Conservation (phyloP, 2,888 invertebrate species). For the Eupithecia dodoneata region DNA sequence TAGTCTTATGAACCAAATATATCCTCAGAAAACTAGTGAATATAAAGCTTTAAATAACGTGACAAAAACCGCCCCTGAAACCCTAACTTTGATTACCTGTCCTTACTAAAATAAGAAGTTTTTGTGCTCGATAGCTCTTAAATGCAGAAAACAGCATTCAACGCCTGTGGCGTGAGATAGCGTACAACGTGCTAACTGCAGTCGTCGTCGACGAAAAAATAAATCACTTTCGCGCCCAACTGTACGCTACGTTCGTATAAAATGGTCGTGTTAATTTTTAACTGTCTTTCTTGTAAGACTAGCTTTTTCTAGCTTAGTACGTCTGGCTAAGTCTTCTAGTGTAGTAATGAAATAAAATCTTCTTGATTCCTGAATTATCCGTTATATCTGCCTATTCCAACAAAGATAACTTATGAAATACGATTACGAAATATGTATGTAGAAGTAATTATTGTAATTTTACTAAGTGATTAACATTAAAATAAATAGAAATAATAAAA, state of each 20-base stretch:
- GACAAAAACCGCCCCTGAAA: neutral
- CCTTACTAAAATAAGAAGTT: neutral
- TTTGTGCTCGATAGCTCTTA: conserved; percentile 12
- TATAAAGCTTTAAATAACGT: no score
- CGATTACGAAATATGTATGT: no score
- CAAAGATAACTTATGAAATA: no score
- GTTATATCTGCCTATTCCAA: no score
- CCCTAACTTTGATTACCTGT: neutral
- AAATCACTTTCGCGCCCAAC: conserved; percentile 56
- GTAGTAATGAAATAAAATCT: no score
- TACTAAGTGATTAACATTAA: no score
- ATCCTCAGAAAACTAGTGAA: neutral
- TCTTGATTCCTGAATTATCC: no score
- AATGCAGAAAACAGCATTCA: conserved; percentile 9
- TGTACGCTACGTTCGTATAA: conserved; percentile 59
- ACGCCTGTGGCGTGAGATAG: conserved; percentile 61
- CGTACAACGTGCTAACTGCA: conserved; percentile 57
- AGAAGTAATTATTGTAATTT: no score
- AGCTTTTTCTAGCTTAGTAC: conserved; percentile 7
- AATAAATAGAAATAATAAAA: no score
- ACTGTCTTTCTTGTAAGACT: conserved; percentile 44
- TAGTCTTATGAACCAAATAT: no score
- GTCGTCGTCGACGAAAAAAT: conserved; percentile 54
- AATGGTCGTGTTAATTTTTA: conserved; percentile 57
- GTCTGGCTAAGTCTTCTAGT: no score